A percentile compares a stretch with the other conserved stretches of the same genome.
Conservation (phyloP, 2,797 vertebrate genomes). For the Heterohyrax brucei region DNA sequence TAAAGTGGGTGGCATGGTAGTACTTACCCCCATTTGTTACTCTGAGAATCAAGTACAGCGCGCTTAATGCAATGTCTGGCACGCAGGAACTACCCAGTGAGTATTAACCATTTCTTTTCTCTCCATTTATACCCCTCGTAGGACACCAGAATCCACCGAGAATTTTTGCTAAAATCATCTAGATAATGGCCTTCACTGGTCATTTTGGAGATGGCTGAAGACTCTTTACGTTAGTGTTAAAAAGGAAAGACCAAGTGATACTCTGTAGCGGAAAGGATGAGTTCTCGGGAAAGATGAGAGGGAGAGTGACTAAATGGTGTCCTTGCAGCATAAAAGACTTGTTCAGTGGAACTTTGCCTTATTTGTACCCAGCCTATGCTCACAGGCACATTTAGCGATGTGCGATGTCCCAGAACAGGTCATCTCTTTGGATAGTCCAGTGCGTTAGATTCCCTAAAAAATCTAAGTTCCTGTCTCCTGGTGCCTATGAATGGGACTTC, state of each 20-base stretch:
- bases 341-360: background rate
- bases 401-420: background rate
- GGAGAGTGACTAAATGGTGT: background rate
- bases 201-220: background rate
- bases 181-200: background rate
- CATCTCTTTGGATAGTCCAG: background rate
- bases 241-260: background rate
- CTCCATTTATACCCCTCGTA: background rate
- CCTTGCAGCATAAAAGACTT: background rate
- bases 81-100: background rate
- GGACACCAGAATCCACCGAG: background rate
- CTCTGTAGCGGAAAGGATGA: slow-evolving; percentile 29
- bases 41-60: background rate
- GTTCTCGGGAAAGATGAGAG: background rate
- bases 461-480: too few species aligned
- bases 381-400: background rate
- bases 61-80: background rate
- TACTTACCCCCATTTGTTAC: background rate
- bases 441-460: too few species aligned
- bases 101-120: background rate
- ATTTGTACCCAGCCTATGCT: background rate
- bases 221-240: background rate
- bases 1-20: background rate
- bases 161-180: background rate
- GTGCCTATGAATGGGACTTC: too few species aligned